These are phyloP conservation scores for Apantesis nais DNA, from an alignment of 2,888 invertebrate species.

Conservation along the genomic window DNA sequence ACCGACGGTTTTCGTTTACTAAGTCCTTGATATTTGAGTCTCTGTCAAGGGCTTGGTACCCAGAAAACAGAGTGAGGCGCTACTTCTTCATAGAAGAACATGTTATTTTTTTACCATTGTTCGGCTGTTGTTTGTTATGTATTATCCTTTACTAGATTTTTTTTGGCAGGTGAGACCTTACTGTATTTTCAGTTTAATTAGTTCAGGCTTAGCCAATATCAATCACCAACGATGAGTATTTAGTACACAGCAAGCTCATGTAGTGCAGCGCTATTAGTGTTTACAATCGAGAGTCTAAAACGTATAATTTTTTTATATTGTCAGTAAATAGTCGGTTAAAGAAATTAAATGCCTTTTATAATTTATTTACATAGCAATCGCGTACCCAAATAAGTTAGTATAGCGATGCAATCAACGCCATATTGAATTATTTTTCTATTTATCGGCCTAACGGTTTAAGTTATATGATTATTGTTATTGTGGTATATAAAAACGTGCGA, in stretches of 20 bases:
- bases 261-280: background rate
- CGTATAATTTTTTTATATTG: background rate
- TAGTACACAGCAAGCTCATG: background rate
- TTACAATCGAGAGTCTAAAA: background rate
- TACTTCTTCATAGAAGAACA: background rate
- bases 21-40: background rate
- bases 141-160: background rate
- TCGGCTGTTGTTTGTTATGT: background rate
- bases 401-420: slow-evolving; percentile 42
- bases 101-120: background rate
- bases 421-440: slow-evolving; percentile 42
- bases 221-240: background rate
- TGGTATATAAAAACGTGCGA: slow-evolving; percentile 6
- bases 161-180: background rate
- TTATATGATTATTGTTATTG: slow-evolving; percentile 28
- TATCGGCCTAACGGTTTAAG: slow-evolving; percentile 54
- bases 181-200: background rate
- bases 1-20: background rate
- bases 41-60: background rate
- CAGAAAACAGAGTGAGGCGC: background rate
- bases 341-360: background rate
- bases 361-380: slow-evolving; percentile 9
- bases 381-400: slow-evolving; percentile 19
- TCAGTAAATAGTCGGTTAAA: background rate
- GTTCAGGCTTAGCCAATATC: background rate